These are phyloP conservation scores for Ellobius talpinus DNA, from an alignment of 2,113 vertebrate species.

Conservation along the genomic window DNA sequence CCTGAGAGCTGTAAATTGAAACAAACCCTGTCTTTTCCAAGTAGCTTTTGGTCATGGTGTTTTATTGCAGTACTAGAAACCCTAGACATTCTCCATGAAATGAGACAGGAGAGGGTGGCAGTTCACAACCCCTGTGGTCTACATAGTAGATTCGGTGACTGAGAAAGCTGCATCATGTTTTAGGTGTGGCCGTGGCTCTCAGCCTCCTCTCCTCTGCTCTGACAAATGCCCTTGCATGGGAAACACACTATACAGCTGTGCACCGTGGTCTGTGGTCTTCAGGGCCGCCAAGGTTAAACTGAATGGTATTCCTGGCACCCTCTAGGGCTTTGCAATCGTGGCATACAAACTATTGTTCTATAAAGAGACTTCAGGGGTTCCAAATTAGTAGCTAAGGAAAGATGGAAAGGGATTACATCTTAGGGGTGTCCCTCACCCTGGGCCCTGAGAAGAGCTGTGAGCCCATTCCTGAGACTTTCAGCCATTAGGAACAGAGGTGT, in stretches of 20 bases:
- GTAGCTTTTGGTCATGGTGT: not conserved
- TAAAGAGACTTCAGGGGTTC: not conserved
- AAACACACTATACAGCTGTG: not conserved
- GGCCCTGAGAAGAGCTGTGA: not conserved
- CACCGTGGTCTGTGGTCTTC: not conserved
- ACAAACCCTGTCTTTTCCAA: not conserved
- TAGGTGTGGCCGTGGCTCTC: not conserved
- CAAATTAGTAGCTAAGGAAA: not conserved
- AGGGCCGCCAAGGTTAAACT: not conserved
- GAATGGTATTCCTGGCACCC: not conserved
- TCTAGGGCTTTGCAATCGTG: not conserved
- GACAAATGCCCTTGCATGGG: not conserved
- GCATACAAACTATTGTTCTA: not conserved
- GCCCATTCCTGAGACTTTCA: slow-evolving; percentile 18
- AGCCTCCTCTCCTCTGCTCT: not conserved
- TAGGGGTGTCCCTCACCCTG: not conserved
- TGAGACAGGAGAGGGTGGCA: not conserved
- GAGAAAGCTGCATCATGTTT: not conserved
- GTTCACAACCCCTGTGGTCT: not conserved
- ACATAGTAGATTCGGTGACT: not conserved
- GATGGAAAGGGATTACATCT: not conserved
- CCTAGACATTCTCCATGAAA: not conserved
- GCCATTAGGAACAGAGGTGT: not conserved
- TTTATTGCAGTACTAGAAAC: not conserved
- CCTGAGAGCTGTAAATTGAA: not conserved